Evolutionary conservation across 2,797 vertebrate species (phyloP).

Genomic region (Cynopterus sphinx): DNA sequence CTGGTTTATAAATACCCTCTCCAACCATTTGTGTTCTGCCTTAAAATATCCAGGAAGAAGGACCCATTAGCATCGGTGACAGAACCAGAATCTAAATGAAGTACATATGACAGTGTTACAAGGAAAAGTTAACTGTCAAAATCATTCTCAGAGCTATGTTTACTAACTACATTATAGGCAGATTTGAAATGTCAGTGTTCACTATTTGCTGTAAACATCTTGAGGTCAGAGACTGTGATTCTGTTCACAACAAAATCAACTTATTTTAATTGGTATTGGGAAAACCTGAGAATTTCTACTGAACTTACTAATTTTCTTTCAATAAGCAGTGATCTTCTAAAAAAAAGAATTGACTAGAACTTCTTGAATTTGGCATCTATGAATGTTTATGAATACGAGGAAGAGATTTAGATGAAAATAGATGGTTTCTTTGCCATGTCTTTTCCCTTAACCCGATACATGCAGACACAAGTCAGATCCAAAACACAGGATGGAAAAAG

Average conservation of each 20-base stretch:
- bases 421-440: not conserved
- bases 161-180: not conserved
- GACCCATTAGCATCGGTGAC: not conserved
- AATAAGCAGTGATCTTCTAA: not conserved
- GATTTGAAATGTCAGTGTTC: not conserved
- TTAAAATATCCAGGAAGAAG: not conserved
- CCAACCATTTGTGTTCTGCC: not conserved
- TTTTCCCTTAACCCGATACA: not conserved
- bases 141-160: not conserved
- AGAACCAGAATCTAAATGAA: not conserved
- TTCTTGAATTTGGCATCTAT: not conserved
- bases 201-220: not conserved
- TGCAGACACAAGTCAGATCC: not conserved
- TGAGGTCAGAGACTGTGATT: not conserved
- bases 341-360: not conserved
- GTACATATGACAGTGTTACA: not conserved
- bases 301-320: conserved; percentile 27
- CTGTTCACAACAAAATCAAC: not conserved
- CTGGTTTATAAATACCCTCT: not conserved
- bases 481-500: not conserved
- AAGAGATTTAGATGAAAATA: not conserved
- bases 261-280: not conserved
- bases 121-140: not conserved
- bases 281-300: not conserved
- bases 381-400: not conserved